phyloP scores from a whole-genome alignment of 2,113 vertebrate genomes.

The Mandrillus leucophaeus region DNA sequence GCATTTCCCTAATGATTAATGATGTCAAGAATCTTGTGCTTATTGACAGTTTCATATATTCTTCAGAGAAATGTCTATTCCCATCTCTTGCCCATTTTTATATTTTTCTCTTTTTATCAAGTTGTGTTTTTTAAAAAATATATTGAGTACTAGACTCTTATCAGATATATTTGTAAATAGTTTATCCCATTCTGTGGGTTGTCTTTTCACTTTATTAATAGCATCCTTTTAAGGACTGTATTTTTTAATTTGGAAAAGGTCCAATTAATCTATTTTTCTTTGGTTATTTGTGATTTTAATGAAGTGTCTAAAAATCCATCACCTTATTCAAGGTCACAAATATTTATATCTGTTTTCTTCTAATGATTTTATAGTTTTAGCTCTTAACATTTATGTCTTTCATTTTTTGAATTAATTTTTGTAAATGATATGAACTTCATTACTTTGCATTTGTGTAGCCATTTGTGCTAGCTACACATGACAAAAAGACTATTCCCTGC shows the following conservation, averaged over 20 bases:
- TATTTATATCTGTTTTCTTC: not conserved
- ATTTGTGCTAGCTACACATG: not conserved
- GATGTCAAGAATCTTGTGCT: not conserved
- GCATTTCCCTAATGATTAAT: not conserved
- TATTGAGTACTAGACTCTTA: not conserved
- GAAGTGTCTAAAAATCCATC: not conserved
- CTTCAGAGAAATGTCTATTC: not conserved
- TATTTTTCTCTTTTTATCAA: not conserved
- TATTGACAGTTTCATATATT: not conserved
- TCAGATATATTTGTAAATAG: not conserved
- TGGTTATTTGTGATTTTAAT: not conserved
- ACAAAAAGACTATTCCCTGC: not conserved
- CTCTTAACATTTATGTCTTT: not conserved
- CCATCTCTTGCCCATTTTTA: not conserved
- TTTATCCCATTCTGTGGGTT: not conserved
- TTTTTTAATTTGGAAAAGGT: not conserved
- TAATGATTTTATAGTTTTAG: not conserved
- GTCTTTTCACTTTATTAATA: not conserved
- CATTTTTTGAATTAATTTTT: not conserved
- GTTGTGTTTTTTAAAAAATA: not conserved
- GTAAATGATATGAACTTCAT: not conserved
- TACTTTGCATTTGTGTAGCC: not conserved
- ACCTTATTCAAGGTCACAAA: not conserved
- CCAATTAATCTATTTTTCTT: not conserved
- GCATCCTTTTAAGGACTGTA: not conserved